Base-by-base conservation (phyloP, 2,888 invertebrate species). In the Apamea anceps region DNA sequence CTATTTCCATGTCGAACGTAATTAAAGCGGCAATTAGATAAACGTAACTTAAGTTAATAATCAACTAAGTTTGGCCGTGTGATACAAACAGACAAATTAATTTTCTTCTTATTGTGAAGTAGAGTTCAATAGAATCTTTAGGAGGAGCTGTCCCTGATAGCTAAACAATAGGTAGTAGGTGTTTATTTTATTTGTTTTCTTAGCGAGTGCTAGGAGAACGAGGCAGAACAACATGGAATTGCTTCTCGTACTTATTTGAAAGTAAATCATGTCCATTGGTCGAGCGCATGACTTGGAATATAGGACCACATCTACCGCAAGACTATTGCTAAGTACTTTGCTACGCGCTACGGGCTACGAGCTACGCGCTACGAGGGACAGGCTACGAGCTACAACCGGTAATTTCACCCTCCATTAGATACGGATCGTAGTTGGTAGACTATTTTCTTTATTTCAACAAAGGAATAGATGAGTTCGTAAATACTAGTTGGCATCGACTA, bases 341-440 rank as follows among this genome's bases (percentile, higher is more conserved):
- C 79, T 79, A 68, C 79, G 67, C 18, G 51, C 79, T 60, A 66
- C 51, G 63, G 0, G 60, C 68, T 25, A 48, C 65, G 32, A 0
- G 54, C 65, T 74, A 48, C 67, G 77, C 0, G 72, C 28, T 48
- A 25, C 66, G 28, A 6, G 65, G 57, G n/a, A 51, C 57, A 37
- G 0, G 54, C 70, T 77, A 77, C 71, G 70, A 32, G 15, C 80
- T 28, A 21, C 57, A 60, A 3, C 13, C 51, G 15, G 70, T 71
- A 42, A 76, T 84, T 80, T 83, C 70, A 66, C 54, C 76, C 72
- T 62, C 85, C 81, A 85, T 84, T 84, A 42, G 32, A 70, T 25
- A 73, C 76, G 21, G 63, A 62, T 42, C 28, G 51, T 66, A 70
- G 51, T 68, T 66, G 13, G 48, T 28, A 28, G 18, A 72, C 45